Percentiles rank a stretch among this genome's conserved stretches.
phyloP scores from a whole-genome alignment of 2,113 vertebrate genomes.

The Chroicocephalus ridibundus region DNA sequence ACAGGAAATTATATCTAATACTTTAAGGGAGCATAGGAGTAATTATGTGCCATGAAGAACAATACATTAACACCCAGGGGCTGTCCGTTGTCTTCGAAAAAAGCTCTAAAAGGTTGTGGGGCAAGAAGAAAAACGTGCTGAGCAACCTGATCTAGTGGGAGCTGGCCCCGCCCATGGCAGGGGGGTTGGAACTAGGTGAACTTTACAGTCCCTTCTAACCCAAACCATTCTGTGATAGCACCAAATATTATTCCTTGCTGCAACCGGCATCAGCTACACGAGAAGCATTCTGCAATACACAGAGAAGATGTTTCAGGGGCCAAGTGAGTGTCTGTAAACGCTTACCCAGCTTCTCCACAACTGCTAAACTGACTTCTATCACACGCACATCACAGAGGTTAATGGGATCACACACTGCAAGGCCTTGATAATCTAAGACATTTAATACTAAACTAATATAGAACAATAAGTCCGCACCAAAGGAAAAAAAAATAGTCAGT shows the following conservation, averaged over 20 bases:
- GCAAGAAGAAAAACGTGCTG: neutral
- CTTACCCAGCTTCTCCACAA: neutral
- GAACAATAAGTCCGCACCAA: neutral
- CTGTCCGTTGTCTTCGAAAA: neutral
- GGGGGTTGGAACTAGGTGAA: too few species aligned
- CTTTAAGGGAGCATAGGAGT: neutral
- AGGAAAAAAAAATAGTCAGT: neutral
- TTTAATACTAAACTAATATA: neutral
- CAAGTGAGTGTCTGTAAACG: neutral
- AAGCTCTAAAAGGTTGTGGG: neutral
- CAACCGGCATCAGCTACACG: neutral
- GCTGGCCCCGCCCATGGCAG: too few species aligned
- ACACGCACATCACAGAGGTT: neutral
- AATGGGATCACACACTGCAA: neutral
- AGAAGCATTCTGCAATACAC: neutral
- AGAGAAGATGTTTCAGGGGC: neutral
- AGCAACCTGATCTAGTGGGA: too few species aligned
- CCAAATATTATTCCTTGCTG: neutral
- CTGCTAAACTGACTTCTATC: neutral
- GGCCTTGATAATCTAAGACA: neutral
- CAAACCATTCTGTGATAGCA: neutral
- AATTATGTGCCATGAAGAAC: neutral
- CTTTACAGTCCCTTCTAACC: too few species aligned
- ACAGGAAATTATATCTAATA: neutral
- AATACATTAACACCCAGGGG: neutral